Percentiles rank a stretch among this genome's conserved stretches.
Conservation (phyloP, 2,888 invertebrate species). For the Hipparchia semele region DNA sequence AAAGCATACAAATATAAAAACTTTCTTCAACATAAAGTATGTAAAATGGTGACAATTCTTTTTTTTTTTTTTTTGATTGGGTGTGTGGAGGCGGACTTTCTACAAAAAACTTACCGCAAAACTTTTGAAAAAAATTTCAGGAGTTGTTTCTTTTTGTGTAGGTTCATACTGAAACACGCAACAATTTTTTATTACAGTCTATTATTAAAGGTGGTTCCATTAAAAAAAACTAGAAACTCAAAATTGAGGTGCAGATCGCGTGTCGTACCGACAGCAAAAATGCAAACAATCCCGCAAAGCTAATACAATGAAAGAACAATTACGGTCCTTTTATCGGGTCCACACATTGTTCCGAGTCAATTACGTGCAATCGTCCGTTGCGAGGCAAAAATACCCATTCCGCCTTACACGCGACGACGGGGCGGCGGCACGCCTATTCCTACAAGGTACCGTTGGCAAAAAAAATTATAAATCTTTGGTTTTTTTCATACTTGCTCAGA, state of each 20-base stretch:
- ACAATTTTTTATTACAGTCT: background rate
- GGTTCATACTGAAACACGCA: background rate
- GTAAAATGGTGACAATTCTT: too few species aligned
- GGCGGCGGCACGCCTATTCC: constrained; percentile 30
- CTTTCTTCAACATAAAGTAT: too few species aligned
- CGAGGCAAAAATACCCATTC: constrained; percentile 45
- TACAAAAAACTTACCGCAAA: too few species aligned
- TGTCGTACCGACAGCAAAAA: constrained; percentile 26
- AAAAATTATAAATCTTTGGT: background rate
- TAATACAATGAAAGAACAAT: constrained; percentile 42
- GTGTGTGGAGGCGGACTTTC: too few species aligned
- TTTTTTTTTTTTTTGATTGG: too few species aligned
- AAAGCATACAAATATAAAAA: too few species aligned
- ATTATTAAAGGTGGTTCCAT: background rate
- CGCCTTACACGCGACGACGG: constrained; percentile 34
- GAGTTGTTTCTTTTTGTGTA: too few species aligned
- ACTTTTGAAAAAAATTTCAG: too few species aligned
- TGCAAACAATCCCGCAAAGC: constrained; percentile 29
- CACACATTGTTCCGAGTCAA: constrained; percentile 49
- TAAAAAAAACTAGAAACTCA: constrained; percentile 2
- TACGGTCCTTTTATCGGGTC: constrained; percentile 47
- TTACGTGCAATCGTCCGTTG: constrained; percentile 44
- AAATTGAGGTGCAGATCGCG: constrained; percentile 7
- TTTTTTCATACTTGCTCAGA: background rate
- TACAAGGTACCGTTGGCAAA: constrained; percentile 24